Percentiles rank a stretch among this genome's conserved stretches.
Conservation (phyloP, 2,797 vertebrate species). For the Artibeus lituratus region DNA sequence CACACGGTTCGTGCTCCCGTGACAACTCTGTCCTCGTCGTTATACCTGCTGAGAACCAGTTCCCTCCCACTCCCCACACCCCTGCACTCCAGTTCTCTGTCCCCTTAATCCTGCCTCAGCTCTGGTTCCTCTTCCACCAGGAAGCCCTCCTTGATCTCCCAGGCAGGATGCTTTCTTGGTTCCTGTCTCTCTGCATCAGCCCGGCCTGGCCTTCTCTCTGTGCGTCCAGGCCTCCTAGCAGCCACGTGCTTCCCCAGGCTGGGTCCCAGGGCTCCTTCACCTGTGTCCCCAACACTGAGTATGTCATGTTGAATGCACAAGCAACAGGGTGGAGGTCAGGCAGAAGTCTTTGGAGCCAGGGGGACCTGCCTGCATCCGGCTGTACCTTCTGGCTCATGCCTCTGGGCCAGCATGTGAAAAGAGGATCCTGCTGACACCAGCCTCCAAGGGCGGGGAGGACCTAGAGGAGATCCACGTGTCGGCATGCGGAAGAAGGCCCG, state of each 20-base stretch:
- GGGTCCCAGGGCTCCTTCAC: neutral
- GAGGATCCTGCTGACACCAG: accelerated
- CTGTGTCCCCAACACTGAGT: neutral
- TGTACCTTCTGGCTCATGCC: too few relatives aligned
- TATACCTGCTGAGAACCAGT: neutral
- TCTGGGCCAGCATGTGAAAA: too few relatives aligned
- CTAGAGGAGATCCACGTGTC: accelerated
- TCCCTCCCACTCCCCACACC: neutral
- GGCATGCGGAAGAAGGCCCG: neutral
- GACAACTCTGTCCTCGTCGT: neutral
- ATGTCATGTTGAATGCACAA: accelerated
- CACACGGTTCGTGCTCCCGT: neutral
- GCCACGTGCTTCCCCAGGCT: neutral
- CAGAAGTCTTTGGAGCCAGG: neutral
- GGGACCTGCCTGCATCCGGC: neutral
- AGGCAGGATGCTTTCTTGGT: neutral
- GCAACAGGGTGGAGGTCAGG: neutral
- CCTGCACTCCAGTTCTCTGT: neutral
- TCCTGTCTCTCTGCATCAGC: neutral
- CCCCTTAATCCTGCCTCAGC: neutral
- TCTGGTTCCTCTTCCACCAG: neutral
- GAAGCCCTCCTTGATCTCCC: neutral
- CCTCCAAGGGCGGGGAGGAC: neutral
- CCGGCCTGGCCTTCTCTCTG: neutral
- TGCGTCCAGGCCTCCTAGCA: neutral